Conservation (phyloP, 2,113 vertebrate species). For the Dendropsophus ebraccatus region DNA sequence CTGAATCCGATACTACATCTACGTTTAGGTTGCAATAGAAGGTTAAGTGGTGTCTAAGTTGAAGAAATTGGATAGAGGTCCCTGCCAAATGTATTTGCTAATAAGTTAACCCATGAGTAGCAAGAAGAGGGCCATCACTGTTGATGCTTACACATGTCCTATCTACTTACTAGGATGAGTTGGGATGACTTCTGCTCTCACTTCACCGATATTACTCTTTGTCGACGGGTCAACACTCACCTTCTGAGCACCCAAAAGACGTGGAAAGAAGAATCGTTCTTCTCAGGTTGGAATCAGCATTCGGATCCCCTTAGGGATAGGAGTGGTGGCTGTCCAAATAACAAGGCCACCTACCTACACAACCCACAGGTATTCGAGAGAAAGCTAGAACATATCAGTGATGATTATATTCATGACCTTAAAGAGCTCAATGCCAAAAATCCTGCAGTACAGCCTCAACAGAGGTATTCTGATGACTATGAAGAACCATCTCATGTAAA, state of each 20-base stretch:
- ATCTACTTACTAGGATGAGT: slow-evolving; percentile 76
- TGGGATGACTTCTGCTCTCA: slow-evolving; percentile 78
- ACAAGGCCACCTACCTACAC: slow-evolving; percentile 78
- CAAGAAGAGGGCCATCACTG: not conserved
- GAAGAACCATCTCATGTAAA: too few relatives aligned
- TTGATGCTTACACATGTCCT: not conserved
- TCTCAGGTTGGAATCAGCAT: slow-evolving; percentile 70
- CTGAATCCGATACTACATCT: not conserved
- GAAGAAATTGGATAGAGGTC: too few relatives aligned
- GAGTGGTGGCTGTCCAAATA: slow-evolving; percentile 82
- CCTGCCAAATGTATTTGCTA: too few relatives aligned
- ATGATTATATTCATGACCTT: not conserved
- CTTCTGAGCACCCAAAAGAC: slow-evolving; percentile 70
- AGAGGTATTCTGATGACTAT: too few relatives aligned
- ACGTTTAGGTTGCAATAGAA: not conserved
- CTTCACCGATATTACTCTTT: slow-evolving; percentile 82
- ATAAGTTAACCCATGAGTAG: too few relatives aligned
- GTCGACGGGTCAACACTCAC: slow-evolving; percentile 71
- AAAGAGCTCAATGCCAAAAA: not conserved
- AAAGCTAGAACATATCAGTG: not conserved
- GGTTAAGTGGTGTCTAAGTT: too few relatives aligned
- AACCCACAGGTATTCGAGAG: slow-evolving; percentile 77
- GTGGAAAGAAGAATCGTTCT: slow-evolving; percentile 73
- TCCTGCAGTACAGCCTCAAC: too few relatives aligned
- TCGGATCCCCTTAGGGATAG: slow-evolving; percentile 68